Conservation (phyloP, 1,140 invertebrate genomes). For the Anoplophora glabripennis region DNA sequence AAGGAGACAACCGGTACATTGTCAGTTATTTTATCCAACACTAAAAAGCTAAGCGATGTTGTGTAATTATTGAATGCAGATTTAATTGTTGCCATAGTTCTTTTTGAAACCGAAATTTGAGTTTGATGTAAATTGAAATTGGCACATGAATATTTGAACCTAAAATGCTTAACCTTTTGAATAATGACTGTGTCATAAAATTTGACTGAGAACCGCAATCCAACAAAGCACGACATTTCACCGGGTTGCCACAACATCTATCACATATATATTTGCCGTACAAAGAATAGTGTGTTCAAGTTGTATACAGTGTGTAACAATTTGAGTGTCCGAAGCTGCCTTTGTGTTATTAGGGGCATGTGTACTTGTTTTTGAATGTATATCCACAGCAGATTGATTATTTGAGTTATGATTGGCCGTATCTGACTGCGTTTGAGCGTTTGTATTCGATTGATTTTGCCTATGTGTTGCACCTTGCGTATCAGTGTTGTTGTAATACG, state of each 20-base stretch:
- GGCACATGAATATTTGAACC: slow-evolving; percentile 11
- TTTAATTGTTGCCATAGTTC: background rate
- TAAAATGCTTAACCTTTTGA: slow-evolving; percentile 11
- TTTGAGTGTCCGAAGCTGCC: too few species aligned
- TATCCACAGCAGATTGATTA: background rate
- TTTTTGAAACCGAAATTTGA: background rate
- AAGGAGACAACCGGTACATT: background rate
- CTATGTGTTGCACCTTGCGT: background rate
- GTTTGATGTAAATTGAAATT: slow-evolving; percentile 11
- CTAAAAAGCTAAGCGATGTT: slow-evolving; percentile 12
- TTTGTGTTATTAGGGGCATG: too few species aligned
- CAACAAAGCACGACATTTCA: slow-evolving; percentile 8
- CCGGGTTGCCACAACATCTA: background rate
- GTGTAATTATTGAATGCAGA: slow-evolving; percentile 3
- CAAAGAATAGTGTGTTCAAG: slow-evolving; percentile 8
- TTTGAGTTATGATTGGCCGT: background rate
- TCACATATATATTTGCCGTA: slow-evolving; percentile 8
- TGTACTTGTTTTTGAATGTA: too few species aligned
- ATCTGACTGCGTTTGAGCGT: background rate
- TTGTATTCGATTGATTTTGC: background rate
- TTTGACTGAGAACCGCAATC: slow-evolving; percentile 17
- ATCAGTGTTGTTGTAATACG: too few species aligned
- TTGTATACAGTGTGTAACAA: too few species aligned
- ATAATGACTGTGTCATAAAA: slow-evolving; percentile 9
- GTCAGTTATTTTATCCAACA: slow-evolving; percentile 11